Evolutionary conservation across 2,113 vertebrate species (phyloP).

Genomic region (Epinephelus fuscoguttatus): DNA sequence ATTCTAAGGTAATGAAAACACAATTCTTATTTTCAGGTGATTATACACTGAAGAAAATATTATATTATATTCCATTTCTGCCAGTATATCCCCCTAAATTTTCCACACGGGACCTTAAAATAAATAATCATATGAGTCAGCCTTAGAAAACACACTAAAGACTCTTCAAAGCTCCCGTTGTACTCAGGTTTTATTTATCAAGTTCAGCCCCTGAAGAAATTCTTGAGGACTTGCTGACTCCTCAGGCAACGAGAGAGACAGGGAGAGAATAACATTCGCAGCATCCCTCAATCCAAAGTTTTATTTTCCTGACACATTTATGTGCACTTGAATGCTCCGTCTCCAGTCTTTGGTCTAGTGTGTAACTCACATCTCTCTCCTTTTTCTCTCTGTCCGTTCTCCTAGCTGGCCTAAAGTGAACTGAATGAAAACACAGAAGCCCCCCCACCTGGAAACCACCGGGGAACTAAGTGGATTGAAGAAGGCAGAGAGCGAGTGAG

Average conservation of each 20-base stretch:
- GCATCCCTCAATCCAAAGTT: constrained; percentile 11
- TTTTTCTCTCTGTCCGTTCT: constrained; percentile 45
- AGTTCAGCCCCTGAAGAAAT: not conserved
- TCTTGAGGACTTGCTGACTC: constrained; percentile 20
- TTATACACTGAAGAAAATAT: too few species aligned
- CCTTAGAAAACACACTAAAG: not conserved
- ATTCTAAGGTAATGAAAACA: too few species aligned
- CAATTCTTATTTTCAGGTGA: too few species aligned
- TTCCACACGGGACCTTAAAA: too few species aligned
- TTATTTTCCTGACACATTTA: constrained; percentile 32
- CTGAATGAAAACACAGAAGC: constrained; percentile 59
- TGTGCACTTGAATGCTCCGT: constrained; percentile 31
- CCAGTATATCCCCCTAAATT: too few species aligned
- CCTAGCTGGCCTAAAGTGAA: constrained; percentile 58
- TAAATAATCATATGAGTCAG: not conserved
- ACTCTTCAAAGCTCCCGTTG: not conserved
- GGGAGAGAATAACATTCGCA: constrained; percentile 17
- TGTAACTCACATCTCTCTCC: constrained; percentile 45
- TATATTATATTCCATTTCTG: too few species aligned
- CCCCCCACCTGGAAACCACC: constrained; percentile 53
- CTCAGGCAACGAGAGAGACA: constrained; percentile 1
- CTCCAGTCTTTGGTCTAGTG: not conserved
- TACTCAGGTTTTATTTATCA: constrained; percentile 6
- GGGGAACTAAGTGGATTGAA: constrained; percentile 78
- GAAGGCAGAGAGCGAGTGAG: constrained; percentile 65